Evolutionary conservation across 2,888 invertebrate species (phyloP), one percentile per base, ranked within the genome.

Genomic region (Dioctria rufipes): DNA sequence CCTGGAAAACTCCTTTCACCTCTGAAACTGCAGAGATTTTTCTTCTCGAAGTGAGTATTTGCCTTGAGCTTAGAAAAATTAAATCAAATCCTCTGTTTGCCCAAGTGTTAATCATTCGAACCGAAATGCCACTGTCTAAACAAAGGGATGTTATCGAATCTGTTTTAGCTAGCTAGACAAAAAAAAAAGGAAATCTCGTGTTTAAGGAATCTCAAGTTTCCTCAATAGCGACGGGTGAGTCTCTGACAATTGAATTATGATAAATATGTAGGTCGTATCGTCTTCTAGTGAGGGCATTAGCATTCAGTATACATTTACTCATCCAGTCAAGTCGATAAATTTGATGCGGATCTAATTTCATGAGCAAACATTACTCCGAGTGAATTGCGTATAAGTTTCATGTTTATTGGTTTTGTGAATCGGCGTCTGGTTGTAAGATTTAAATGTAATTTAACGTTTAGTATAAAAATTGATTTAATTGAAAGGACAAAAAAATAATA

Each of bases 21-120:
- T 9, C 61, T 13, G 40, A 9, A n/a, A 9, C n/a, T 42, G 60
- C 37, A 43, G 25, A 5, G 9, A 46, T 65, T 65, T 65, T 51
- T 78, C 54, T 51, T 60, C 9, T 25, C 73, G 54, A 40, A 69
- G 49, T 49, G 46, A 60, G 25, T 66, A 49, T 54, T 54, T 54
- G 54, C 54, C 54, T 54, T 42, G 5, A 42, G 58, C 43, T 60
- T 54, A 2, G 42, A 60, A 43, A 67, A 78, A 78, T 80, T 61
- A 80, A 78, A 78, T 81, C 81, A 80, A 82, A 80, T 71, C 42
- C 78, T 69, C 54, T 82, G 65, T 82, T 82, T 82, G 78, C 79
- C 71, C 82, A 82, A 82, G 81, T 82, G 82, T 82, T 81, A 82
- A 82, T 82, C 82, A 81, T 82, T 71, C 75, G 69, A 82, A 51